These are phyloP conservation scores for Speoplatyrhinus poulsoni DNA, from an alignment of 2,113 vertebrate species.

Conservation along the genomic window DNA sequence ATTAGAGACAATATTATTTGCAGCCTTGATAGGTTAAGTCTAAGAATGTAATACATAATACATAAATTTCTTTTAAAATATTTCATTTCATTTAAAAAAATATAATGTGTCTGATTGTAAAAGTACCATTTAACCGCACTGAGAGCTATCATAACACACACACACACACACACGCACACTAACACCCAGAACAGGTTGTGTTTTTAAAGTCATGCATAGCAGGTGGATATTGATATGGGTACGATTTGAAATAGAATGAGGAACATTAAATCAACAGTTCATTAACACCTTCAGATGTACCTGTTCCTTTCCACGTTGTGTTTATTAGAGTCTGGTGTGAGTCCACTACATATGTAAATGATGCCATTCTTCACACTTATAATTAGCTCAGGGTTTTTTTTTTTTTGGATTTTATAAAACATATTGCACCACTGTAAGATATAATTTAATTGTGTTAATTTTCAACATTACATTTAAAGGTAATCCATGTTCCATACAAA, in stretches of 20 bases:
- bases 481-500: no score
- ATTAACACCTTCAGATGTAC: conserved; percentile 72
- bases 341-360: conserved; percentile 56
- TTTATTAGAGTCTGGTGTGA: conserved; percentile 61
- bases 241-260: conserved; percentile 47
- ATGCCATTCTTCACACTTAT: conserved; percentile 71
- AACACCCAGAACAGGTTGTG: not conserved
- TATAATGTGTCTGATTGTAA: no score
- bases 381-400: conserved; percentile 57
- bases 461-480: conserved; percentile 2
- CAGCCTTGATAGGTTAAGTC: no score
- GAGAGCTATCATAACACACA: no score
- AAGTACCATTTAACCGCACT: no score
- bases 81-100: no score
- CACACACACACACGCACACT: no score
- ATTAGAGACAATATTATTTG: no score
- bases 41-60: no score
- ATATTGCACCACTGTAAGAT: conserved; percentile 38
- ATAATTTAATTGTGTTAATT: conserved; percentile 56
- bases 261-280: conserved; percentile 52
- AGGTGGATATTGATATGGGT: conserved; percentile 41
- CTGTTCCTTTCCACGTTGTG: conserved; percentile 57
- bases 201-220: not conserved
- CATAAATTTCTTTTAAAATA: no score
- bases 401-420: conserved; percentile 40